A percentile compares a stretch with the other conserved stretches of the same genome.
phyloP scores from a whole-genome alignment of 2,888 invertebrate genomes.

The Carpatolechia fugitivella region DNA sequence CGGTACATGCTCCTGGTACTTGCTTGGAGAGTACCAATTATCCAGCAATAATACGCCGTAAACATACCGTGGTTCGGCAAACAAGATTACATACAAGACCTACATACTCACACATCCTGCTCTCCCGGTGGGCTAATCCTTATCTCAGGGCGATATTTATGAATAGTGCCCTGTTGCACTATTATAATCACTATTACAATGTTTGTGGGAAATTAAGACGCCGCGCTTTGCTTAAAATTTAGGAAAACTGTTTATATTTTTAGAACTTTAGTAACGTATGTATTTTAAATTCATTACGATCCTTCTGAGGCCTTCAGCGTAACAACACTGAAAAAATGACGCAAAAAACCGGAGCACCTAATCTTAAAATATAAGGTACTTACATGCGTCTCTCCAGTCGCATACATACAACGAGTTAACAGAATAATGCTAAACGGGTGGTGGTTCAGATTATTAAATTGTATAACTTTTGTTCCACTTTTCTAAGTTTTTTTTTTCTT shows the following conservation, averaged over 20 bases:
- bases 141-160: constrained; percentile 69
- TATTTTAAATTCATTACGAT: too few relatives aligned
- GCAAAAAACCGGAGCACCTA: too few relatives aligned
- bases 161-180: constrained; percentile 51
- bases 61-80: constrained; percentile 50
- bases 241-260: constrained; percentile 13
- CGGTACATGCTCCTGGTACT: constrained; percentile 22
- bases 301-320: too few relatives aligned
- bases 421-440: too few relatives aligned
- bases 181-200: constrained; percentile 26
- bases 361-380: too few relatives aligned
- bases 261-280: not conserved
- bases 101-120: constrained; percentile 60
- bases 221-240: constrained; percentile 33
- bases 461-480: too few relatives aligned
- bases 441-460: too few relatives aligned
- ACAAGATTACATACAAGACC: constrained; percentile 75
- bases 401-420: too few relatives aligned
- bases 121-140: constrained; percentile 71
- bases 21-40: not conserved
- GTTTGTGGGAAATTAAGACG: constrained; percentile 50
- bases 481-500: too few relatives aligned
- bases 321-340: too few relatives aligned
- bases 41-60: constrained; percentile 42
- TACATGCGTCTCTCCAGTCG: too few relatives aligned